Evolutionary conservation across 1,140 invertebrate genomes (phyloP).

Genomic region (Zaprionus lachaisei): DNA sequence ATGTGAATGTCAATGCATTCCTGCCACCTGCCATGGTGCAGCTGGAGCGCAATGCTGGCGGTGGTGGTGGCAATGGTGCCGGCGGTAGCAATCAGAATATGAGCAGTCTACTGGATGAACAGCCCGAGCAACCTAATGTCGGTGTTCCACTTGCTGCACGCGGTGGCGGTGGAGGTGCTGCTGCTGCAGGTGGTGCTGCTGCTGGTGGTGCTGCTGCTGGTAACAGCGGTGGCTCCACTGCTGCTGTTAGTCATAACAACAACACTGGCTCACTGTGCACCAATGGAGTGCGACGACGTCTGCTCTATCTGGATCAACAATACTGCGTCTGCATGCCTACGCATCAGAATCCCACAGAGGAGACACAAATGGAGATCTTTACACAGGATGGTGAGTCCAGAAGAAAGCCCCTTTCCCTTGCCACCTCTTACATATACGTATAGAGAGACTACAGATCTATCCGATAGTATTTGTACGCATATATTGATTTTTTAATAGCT

Average conservation of each 20-base stretch:
- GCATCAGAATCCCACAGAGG: slow-evolving; percentile 85
- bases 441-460: too few relatives aligned
- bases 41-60: slow-evolving; percentile 40
- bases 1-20: slow-evolving; percentile 48
- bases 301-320: slow-evolving; percentile 76
- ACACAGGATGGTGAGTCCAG: slow-evolving; percentile 88
- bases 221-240: neutral
- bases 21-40: slow-evolving; percentile 49
- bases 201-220: neutral
- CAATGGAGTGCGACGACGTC: slow-evolving; percentile 58
- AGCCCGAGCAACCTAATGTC: slow-evolving; percentile 46
- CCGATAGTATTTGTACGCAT: too few relatives aligned
- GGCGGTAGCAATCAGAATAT: slow-evolving; percentile 36
- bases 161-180: neutral
- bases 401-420: too few relatives aligned
- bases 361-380: slow-evolving; percentile 89
- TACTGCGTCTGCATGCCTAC: slow-evolving; percentile 86
- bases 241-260: slow-evolving; percentile 33
- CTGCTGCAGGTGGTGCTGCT: neutral
- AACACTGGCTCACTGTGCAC: slow-evolving; percentile 56
- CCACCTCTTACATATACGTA: too few relatives aligned
- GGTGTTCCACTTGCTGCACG: neutral
- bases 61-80: slow-evolving; percentile 17
- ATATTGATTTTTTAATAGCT: too few relatives aligned
- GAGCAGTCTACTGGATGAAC: slow-evolving; percentile 65